Evolutionary conservation across 1,140 invertebrate genomes (phyloP), one percentile per base, ranked within the genome.

Genomic region (Macrocentrus cingulum): DNA sequence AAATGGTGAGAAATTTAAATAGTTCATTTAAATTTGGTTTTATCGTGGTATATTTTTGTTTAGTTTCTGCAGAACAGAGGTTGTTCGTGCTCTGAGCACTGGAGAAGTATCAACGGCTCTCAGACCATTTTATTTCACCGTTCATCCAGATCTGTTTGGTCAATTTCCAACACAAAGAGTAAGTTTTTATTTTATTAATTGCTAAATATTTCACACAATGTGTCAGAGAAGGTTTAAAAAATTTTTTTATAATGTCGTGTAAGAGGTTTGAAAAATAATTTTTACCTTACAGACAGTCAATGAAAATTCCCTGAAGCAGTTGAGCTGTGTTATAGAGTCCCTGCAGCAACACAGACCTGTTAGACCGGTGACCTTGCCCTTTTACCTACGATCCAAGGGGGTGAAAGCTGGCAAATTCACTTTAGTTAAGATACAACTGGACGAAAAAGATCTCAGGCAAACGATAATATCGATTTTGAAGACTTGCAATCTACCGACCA

Each of bases 121-220:
- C 11, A 82, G 94, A 60, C 95, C 94, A 1, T 97, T 98, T 75
- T 97, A 95, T 76, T 97, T 97, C 79, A 88, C 88, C 44, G 94
- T 97, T 16, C 95, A 98, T 84, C 95, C 95, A 11, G 95, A 98
- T 80, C 79, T 97, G 32, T 97, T 97, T 84, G 91, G 91, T 52
- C 88, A 92, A 75, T 88, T 91, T 83, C 95, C 95, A 34, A 86
- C 85, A 68, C 91, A 95, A 82, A 86, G 90, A 70, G 91, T 91
- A 79, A 82, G 76, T 67, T 54, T 51, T 39, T 13, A 39, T 45
- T 1, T 22, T 9, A 34, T 53, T 23, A 16, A 25, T 9, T 7
- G 9, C 11, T 13, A 48, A n/a, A 1, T 25, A 13, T 48, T 44
- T 44, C 9, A 8, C 9, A 11, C 11, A 19, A 16, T 7, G 45